These are phyloP conservation scores for Cyprinus carpio DNA, from an alignment of 2,113 vertebrate species.

Conservation along the genomic window DNA sequence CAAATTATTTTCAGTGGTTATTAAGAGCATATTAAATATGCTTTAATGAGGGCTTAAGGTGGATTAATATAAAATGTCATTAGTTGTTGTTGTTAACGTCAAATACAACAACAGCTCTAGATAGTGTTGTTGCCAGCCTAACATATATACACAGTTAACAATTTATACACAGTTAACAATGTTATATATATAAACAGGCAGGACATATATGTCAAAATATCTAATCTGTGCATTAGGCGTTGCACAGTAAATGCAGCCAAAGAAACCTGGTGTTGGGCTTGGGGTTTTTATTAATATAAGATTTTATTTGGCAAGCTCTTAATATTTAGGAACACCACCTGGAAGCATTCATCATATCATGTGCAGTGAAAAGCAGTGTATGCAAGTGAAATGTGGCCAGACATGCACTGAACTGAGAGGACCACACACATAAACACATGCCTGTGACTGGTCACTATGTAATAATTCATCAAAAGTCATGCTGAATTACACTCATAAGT, in stretches of 20 bases:
- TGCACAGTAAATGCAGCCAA: background rate
- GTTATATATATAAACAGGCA: background rate
- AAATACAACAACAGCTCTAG: no score
- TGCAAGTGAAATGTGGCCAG: background rate
- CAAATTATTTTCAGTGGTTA: background rate
- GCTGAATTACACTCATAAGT: background rate
- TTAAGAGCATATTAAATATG: background rate
- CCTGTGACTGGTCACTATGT: background rate
- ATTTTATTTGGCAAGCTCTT: background rate
- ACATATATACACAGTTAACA: background rate
- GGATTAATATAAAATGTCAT: no score
- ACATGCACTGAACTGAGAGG: background rate
- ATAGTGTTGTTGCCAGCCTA: background rate
- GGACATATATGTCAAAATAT: background rate
- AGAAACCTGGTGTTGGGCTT: no score
- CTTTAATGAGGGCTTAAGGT: background rate
- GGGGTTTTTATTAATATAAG: background rate
- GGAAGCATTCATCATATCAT: background rate
- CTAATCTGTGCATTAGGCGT: background rate
- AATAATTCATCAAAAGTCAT: background rate
- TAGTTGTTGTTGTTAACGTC: no score
- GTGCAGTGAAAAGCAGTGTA: background rate
- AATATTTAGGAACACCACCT: background rate
- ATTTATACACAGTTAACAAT: background rate
- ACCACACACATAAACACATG: background rate